These are phyloP conservation scores for Scaptodrosophila lebanonensis DNA, from an alignment of 1,140 invertebrate species.

Conservation along the genomic window DNA sequence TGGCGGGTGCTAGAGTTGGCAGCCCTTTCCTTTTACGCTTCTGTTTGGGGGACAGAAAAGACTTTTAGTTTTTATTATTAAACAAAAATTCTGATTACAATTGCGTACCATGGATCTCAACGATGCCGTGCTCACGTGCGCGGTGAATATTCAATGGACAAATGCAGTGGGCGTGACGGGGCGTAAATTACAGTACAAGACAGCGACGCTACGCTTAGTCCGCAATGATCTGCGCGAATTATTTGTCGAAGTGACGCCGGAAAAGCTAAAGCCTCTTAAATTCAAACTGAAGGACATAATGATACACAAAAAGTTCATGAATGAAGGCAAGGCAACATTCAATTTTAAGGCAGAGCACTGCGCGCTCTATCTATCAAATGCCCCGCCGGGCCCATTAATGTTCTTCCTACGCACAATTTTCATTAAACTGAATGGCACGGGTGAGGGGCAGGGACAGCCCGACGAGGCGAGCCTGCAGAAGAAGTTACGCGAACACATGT, in stretches of 20 bases:
- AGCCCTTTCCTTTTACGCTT: no score
- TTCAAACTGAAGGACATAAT: conserved; percentile 84
- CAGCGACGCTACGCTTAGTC: conserved; percentile 82
- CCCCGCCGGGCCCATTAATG: conserved; percentile 87
- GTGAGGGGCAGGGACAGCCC: conserved; percentile 1
- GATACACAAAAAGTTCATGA: conserved; percentile 92
- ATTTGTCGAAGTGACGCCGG: conserved; percentile 83
- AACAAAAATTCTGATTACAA: conserved; percentile 1
- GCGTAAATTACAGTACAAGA: conserved; percentile 82
- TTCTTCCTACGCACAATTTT: conserved; percentile 89
- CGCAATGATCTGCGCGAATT: conserved; percentile 88
- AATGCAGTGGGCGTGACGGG: conserved; percentile 81
- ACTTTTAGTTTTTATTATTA: background rate
- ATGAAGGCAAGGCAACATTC: conserved; percentile 93
- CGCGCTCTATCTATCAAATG: conserved; percentile 91
- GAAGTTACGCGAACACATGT: conserved; percentile 81
- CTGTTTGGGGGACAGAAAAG: no score
- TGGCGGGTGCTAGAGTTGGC: no score
- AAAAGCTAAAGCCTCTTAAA: conserved; percentile 81
- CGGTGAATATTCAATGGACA: conserved; percentile 82
- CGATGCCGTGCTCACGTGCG: conserved; percentile 79
- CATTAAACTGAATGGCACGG: conserved; percentile 84
- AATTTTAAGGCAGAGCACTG: conserved; percentile 87
- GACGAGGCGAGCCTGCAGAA: conserved; percentile 75
- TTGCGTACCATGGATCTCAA: conserved; percentile 76